Evolutionary conservation across 2,113 vertebrate genomes (phyloP).

Genomic region (Phrynosoma platyrhinos): DNA sequence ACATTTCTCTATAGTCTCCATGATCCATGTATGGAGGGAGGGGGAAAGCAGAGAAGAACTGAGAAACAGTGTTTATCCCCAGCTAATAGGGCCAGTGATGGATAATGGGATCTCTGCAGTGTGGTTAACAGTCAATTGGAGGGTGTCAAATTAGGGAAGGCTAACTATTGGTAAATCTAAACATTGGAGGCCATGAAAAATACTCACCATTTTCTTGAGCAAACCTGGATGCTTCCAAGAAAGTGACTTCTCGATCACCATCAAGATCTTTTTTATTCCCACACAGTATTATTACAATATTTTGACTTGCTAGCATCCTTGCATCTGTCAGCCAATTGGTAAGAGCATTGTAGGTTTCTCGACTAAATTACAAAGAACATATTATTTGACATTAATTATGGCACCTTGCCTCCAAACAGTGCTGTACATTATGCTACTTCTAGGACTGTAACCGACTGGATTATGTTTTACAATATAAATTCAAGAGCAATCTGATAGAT

Average conservation of each 20-base stretch:
- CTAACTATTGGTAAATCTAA: background rate
- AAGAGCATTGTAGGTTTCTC: constrained; percentile 86
- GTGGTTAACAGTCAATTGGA: background rate
- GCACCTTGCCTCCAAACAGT: background rate
- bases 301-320: constrained; percentile 84
- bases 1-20: background rate
- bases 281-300: constrained; percentile 83
- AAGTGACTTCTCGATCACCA: constrained; percentile 82
- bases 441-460: background rate
- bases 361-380: constrained; percentile 72
- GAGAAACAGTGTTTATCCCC: background rate
- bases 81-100: background rate
- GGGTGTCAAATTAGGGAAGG: background rate
- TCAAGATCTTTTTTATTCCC: constrained; percentile 86
- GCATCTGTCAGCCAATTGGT: constrained; percentile 86
- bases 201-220: constrained; percentile 84
- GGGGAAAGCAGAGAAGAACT: background rate
- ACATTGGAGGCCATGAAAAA: background rate
- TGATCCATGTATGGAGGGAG: background rate
- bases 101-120: background rate
- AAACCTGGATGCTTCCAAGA: constrained; percentile 83
- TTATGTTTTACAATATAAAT: background rate
- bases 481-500: background rate
- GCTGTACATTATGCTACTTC: background rate
- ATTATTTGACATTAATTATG: background rate